These are phyloP conservation scores for Parotia lawesii DNA, from an alignment of 2,113 vertebrate genomes.

Conservation along the genomic window DNA sequence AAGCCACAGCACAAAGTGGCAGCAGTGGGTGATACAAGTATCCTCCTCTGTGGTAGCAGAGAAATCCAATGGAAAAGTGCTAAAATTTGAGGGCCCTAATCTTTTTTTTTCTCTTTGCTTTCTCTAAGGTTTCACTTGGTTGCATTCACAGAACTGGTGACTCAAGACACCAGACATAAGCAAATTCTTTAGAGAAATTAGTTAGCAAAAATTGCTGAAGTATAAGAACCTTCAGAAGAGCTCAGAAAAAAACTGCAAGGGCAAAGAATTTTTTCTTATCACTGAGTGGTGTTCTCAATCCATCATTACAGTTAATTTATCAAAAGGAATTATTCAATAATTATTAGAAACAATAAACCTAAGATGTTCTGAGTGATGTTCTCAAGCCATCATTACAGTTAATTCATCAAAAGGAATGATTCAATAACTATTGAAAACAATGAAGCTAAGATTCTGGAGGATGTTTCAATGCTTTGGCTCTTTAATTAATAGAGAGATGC, in stretches of 20 bases:
- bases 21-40: background rate
- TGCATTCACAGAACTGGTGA: background rate
- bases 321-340: background rate
- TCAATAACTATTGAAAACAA: background rate
- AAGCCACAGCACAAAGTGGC: background rate
- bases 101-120: background rate
- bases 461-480: background rate
- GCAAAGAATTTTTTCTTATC: background rate
- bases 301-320: background rate
- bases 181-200: background rate
- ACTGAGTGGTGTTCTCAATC: background rate
- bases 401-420: background rate
- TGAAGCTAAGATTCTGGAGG: background rate
- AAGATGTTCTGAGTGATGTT: background rate
- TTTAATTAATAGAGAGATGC: background rate
- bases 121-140: background rate
- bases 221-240: background rate
- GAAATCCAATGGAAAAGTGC: background rate
- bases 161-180: background rate
- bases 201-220: background rate
- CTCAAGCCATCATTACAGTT: background rate
- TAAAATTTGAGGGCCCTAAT: background rate
- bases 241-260: background rate
- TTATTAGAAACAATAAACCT: background rate
- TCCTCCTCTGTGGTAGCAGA: background rate